Base-by-base conservation (phyloP, 2,888 invertebrate genomes). In the Mythimna vitellina region DNA sequence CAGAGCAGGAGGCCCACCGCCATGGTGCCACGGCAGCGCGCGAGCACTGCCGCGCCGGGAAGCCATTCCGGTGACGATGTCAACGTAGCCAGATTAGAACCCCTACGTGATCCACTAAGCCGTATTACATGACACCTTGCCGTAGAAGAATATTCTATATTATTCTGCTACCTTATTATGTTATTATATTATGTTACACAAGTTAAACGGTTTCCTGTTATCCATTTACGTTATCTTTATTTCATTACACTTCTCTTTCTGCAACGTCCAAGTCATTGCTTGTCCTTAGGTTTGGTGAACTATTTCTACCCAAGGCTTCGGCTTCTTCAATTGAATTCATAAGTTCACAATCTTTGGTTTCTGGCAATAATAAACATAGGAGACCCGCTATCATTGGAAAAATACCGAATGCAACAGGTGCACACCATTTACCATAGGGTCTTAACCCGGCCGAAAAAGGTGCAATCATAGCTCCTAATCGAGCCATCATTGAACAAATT, bases 401-500 rank as follows among this genome's bases (percentile, higher is more conserved):
- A 0, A 97, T 79, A 3, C 98, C 98, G 89, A 98, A 98, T 57
- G 97, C 96, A 0, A 97, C 89, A 0, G 98, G 97, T 4, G 98
- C 97, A 66, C 97, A 92, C 97, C 97, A 97, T n/a, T 92, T 87
- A 12, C 95, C 93, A 42, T 96, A 91, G 1, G 93, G 91, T 68
- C 93, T 94, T 85, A 98, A 90, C 17, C 97, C 96, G 8, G 97
- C 97, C 14, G 98, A 97, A 87, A 98, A 98, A 0, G 99, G 99
- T 0, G 99, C 98, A 14, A 97, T 87, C 96, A 99, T 98, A 0
- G 98, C 98, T 9, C 99, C 99, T 46, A 98, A 89, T 80, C 99
- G 96, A 0, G 98, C 98, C 89, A 97, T 97, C 97, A 98, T 98
- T 0, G 98, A 99, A 54, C 98, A 97, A 20, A 98, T 96, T 7